Base-by-base conservation (phyloP, 2,797 vertebrate genomes). In the Enteromius afrohamiltoni region DNA sequence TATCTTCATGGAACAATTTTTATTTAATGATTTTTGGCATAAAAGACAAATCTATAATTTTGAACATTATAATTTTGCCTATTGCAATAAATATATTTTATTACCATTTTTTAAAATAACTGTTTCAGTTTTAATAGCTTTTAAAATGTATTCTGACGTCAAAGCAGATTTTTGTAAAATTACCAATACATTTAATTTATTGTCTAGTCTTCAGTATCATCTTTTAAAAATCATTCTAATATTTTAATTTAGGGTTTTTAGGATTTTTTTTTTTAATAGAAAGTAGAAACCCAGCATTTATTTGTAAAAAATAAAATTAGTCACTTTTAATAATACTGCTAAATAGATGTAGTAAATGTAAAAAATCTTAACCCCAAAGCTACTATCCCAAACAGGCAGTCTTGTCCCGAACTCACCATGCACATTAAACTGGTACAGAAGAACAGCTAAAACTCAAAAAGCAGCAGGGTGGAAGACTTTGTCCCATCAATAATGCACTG, bases 401-500 rank as follows among this genome's bases (percentile, higher is more conserved):
- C 6, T 14, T 7, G 49, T 55, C 49, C 19, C 49, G n/a, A n/a
- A 75, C 29, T 55, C 29, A 29, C 16, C 9, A 31, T 75, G 31
- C 49, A 55, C 6, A 23, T 75, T 16, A 75, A 53, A 77, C 3
- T 62, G 21, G 37, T n/a, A 60, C 16, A 19, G n/a, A 26, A 77
- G 29, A 47, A 64, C 40, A 4, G 40, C 10, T 64, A 47, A 45
- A 64, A 13, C 16, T 64, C 34, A 37, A 23, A 21, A 65, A 77
- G 6, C 21, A 45, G 21, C 34, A 42, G 19, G 11, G 16, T 4
- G 37, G 37, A 17, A 75, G 26, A 37, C 11, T 21, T 47, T 70
- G 31, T 47, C 51, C n/a, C 83, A 83, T 89, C 26, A 83, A 85
- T 86, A 87, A 86, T 79, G 69, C 58, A 74, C 19, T 45, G 21